phyloP scores from a whole-genome alignment of 2,797 vertebrate species.

The Acanthornis magna region DNA sequence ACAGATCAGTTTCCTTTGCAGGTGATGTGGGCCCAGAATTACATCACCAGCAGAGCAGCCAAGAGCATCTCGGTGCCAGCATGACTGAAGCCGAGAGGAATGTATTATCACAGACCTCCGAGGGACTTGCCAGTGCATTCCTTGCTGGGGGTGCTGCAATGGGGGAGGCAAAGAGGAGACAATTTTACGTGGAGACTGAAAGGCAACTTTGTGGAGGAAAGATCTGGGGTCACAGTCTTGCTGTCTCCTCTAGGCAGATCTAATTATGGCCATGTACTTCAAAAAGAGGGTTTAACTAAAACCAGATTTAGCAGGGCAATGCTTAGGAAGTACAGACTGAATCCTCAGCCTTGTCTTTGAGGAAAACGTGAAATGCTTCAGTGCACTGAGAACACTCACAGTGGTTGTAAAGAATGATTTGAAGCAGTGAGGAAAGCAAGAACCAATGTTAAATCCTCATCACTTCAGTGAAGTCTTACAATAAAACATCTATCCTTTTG shows the following conservation, averaged over 20 bases:
- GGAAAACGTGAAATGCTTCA: conserved; percentile 28
- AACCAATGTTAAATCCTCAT: neutral
- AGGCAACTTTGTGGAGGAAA: conserved; percentile 58
- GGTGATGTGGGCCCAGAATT: conserved; percentile 74
- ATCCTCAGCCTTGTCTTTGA: conserved; percentile 32
- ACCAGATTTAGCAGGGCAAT: conserved; percentile 62
- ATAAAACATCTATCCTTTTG: neutral
- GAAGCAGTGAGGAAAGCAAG: neutral
- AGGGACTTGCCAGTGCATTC: conserved; percentile 70
- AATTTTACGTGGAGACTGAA: conserved; percentile 15
- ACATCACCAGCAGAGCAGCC: conserved; percentile 81
- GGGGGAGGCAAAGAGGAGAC: conserved; percentile 56
- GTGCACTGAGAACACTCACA: neutral
- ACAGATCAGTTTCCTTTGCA: conserved; percentile 66
- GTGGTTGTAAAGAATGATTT: neutral
- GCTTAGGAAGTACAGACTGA: conserved; percentile 50
- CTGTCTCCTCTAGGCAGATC: conserved; percentile 62
- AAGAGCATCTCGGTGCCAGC: conserved; percentile 57
- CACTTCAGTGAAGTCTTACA: neutral
- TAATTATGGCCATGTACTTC: conserved; percentile 66
- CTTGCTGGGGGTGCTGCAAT: conserved; percentile 46
- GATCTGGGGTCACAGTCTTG: conserved; percentile 55
- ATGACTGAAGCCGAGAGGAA: conserved; percentile 79
- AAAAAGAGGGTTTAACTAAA: conserved; percentile 70
- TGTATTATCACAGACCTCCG: conserved; percentile 74